Conservation (phyloP, 2,113 vertebrate genomes). For the Silurus asotus region DNA sequence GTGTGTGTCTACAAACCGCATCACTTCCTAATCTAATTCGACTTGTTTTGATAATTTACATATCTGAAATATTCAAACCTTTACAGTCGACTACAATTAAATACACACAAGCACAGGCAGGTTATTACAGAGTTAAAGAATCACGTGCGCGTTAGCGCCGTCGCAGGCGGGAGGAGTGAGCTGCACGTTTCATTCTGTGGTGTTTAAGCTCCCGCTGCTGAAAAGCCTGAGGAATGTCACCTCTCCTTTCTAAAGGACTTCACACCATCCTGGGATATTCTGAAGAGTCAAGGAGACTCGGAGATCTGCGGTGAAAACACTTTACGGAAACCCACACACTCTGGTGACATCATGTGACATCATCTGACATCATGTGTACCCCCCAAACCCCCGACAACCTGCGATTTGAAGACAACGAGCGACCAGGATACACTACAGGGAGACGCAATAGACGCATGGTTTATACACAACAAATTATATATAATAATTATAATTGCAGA, state of each 20-base stretch:
- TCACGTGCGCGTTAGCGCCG: not conserved
- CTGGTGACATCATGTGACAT: not conserved
- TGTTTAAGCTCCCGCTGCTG: not conserved
- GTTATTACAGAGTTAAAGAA: not conserved
- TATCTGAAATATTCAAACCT: not conserved
- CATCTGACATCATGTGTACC: not conserved
- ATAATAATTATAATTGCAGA: not conserved
- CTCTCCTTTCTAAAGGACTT: not conserved
- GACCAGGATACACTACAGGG: not conserved
- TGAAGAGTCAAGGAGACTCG: not conserved
- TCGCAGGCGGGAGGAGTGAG: not conserved
- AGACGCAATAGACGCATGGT: not conserved
- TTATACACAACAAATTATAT: not conserved
- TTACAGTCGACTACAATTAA: not conserved
- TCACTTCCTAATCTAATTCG: not conserved
- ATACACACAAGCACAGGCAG: not conserved
- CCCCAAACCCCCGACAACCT: too few species aligned
- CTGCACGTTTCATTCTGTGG: not conserved
- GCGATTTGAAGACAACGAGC: too few species aligned
- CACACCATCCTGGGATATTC: conserved; percentile 10
- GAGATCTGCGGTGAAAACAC: not conserved
- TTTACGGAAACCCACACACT: not conserved
- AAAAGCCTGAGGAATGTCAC: not conserved
- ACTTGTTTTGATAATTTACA: not conserved
- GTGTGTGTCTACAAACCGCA: not conserved